phyloP scores from a whole-genome alignment of 2,797 vertebrate genomes.

The Cuculus canorus region DNA sequence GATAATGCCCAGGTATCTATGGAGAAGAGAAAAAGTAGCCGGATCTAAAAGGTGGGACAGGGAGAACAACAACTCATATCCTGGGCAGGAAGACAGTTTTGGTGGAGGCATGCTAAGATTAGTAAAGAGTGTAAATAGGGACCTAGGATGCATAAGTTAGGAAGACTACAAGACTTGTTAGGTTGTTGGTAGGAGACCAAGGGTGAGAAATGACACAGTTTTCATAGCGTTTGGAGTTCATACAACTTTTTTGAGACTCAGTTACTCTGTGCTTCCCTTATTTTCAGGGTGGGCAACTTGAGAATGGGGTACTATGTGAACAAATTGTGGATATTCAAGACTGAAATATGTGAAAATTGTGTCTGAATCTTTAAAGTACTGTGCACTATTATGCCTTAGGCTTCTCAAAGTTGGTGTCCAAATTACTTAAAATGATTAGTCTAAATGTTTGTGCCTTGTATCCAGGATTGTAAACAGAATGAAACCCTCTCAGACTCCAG shows the following conservation, averaged over 20 bases:
- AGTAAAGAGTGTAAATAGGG: background rate
- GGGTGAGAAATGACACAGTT: background rate
- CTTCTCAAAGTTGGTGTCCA: background rate
- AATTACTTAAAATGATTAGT: background rate
- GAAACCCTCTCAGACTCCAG: background rate
- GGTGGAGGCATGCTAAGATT: background rate
- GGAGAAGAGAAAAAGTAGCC: background rate
- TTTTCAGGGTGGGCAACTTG: background rate
- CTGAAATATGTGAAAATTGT: background rate
- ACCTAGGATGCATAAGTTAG: background rate
- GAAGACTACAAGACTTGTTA: background rate
- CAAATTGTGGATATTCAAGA: background rate
- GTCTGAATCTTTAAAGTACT: background rate
- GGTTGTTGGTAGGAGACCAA: background rate
- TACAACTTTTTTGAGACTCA: background rate
- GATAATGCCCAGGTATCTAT: background rate
- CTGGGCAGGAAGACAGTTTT: background rate
- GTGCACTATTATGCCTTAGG: background rate
- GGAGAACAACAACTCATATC: background rate
- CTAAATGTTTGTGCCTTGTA: background rate
- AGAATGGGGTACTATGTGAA: background rate
- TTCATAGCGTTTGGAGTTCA: background rate
- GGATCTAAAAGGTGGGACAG: background rate
- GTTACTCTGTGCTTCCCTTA: background rate
- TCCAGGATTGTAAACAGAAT: background rate